These are phyloP conservation scores for Linepithema humile DNA, from an alignment of 1,140 invertebrate species.

Conservation along the genomic window DNA sequence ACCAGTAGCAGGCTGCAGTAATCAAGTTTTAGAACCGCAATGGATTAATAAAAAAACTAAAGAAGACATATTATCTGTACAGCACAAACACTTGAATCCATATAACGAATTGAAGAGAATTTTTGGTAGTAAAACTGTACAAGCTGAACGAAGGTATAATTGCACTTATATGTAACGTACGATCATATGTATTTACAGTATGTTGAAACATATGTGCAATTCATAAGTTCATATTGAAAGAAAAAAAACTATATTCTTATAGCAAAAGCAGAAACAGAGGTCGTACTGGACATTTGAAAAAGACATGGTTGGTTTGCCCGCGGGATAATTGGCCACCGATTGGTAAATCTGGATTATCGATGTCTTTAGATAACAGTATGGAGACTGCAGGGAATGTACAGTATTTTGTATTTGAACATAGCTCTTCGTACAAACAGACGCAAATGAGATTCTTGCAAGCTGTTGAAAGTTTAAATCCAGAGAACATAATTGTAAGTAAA, in stretches of 20 bases:
- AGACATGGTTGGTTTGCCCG: slow-evolving; percentile 88
- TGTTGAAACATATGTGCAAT: background rate
- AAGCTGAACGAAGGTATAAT: slow-evolving; percentile 87
- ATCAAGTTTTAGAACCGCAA: slow-evolving; percentile 66
- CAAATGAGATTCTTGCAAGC: slow-evolving; percentile 91
- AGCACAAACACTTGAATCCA: slow-evolving; percentile 91
- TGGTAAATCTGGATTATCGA: slow-evolving; percentile 89
- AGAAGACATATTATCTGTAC: slow-evolving; percentile 86
- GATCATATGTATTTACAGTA: slow-evolving; percentile 28
- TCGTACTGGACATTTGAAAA: slow-evolving; percentile 85
- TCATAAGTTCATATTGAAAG: background rate
- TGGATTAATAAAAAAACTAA: slow-evolving; percentile 73
- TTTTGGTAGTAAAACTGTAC: slow-evolving; percentile 93
- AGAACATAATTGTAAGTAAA: slow-evolving; percentile 90
- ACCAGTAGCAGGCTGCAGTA: slow-evolving; percentile 77
- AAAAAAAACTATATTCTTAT: slow-evolving; percentile 58
- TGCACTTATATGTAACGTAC: slow-evolving; percentile 23
- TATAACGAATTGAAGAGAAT: slow-evolving; percentile 93
- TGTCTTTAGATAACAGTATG: slow-evolving; percentile 87
- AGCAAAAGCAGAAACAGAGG: slow-evolving; percentile 86
- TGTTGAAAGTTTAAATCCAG: slow-evolving; percentile 92
- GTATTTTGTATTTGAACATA: slow-evolving; percentile 94
- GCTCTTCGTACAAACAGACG: slow-evolving; percentile 89
- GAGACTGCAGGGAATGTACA: slow-evolving; percentile 81
- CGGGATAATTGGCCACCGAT: slow-evolving; percentile 89